Evolutionary conservation across 2,113 vertebrate genomes (phyloP), one percentile per base, ranked within the genome.

Genomic region (Gracilinanus agilis): DNA sequence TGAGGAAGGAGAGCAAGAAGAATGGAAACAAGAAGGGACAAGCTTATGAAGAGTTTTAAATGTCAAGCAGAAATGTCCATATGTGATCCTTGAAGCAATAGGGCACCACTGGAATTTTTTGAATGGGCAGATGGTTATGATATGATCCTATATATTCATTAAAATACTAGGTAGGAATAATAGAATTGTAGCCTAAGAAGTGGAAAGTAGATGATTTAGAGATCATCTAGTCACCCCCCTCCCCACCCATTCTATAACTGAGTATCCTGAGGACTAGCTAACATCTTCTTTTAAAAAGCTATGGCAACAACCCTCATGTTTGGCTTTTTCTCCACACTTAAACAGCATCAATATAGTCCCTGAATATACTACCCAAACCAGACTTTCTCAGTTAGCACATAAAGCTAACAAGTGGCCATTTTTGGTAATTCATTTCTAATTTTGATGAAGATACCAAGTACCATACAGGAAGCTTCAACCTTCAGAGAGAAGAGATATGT

Each of bases 311-410:
- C 54, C 44, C 25, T 29, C 49, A 23, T 40, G 9, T 96, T 90
- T 94, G n/a, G n/a, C n/a, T 93, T 67, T 34, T 4, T 67, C 9
- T 40, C n/a, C n/a, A 58, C 90, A 91, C 92, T 89, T 89, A 91
- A 55, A 25, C 40, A 53, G 12, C 90, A 89, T 56, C 12, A 0
- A 94, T 16, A 4, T 49, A 3, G 61, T 89, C 24, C 58, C 55
- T 94, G 61, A 29, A 13, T 92, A 1, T 92, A 9, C n/a, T 53
- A 24, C 83, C 7, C 58, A 91, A 75, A 91, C 56, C 11, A 56
- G 23, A 67, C 58, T 95, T 95, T 90, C 10, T 34, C 91, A 96
- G 6, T 83, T 25, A 24, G 27, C 89, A 44, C 12, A 25, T 93
- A 54, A 55, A n/a, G 12, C 10, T 44, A 49, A 94, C 83, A 19